These are phyloP conservation scores for Tragelaphus scriptus DNA, from an alignment of 2,113 vertebrate genomes.

Conservation along the genomic window DNA sequence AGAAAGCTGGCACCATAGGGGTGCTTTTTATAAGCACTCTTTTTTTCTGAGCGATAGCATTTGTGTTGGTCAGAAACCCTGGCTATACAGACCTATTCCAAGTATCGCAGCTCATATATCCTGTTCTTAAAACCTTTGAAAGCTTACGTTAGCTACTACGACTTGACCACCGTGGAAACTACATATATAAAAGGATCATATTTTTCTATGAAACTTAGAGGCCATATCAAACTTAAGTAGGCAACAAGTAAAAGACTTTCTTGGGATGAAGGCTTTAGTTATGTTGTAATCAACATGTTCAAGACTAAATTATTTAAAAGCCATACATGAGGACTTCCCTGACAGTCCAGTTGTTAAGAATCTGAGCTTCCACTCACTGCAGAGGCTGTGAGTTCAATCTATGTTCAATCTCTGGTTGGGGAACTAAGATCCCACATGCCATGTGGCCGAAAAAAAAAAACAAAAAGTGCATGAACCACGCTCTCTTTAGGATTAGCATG, in stretches of 20 bases:
- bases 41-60: neutral
- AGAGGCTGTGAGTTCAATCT: neutral
- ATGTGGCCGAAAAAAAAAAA: neutral
- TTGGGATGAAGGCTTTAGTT: neutral
- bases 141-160: neutral
- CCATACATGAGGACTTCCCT: neutral
- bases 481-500: neutral
- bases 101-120: slow-evolving; percentile 19
- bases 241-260: neutral
- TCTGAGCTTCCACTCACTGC: neutral
- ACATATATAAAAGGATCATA: neutral
- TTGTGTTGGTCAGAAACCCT: slow-evolving; percentile 33
- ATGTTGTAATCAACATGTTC: neutral
- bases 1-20: neutral
- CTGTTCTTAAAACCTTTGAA: slow-evolving; percentile 10
- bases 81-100: neutral
- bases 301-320: neutral
- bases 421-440: neutral
- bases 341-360: neutral
- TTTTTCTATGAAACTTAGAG: neutral
- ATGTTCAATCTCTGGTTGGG: neutral
- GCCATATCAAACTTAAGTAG: neutral
- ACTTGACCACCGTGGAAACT: neutral
- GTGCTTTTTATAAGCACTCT: neutral
- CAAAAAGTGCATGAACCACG: fast-evolving